Percentiles rank a stretch among this genome's conserved stretches.
Conservation (phyloP, 2,113 vertebrate genomes). For the Triplophysa rosa region DNA sequence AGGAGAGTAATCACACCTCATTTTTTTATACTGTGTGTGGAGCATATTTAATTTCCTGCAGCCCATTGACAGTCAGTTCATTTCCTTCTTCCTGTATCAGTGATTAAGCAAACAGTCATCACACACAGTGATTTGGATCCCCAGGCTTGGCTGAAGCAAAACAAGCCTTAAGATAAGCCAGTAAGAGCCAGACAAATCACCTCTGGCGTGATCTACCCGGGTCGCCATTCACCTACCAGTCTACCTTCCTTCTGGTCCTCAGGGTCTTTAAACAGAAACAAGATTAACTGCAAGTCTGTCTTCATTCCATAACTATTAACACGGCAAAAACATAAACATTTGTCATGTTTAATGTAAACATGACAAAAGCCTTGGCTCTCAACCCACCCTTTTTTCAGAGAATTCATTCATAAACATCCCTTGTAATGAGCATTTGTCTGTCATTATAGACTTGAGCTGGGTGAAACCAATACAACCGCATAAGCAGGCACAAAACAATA, state of each 20-base stretch:
- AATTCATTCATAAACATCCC: conserved; percentile 15
- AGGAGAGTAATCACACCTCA: background rate
- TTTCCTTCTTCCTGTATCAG: conserved; percentile 49
- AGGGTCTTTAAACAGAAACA: background rate
- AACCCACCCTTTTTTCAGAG: conserved; percentile 7
- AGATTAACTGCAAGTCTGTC: background rate
- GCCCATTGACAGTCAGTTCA: conserved; percentile 50
- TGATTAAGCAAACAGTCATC: conserved; percentile 52
- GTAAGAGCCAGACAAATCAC: background rate
- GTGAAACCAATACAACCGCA: conserved; percentile 29
- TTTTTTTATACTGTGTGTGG: conserved; percentile 11
- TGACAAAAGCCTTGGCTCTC: background rate
- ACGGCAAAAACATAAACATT: too few relatives aligned
- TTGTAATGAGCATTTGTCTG: conserved; percentile 24
- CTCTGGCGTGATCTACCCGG: background rate
- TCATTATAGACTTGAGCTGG: conserved; percentile 15
- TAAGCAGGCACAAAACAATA: conserved; percentile 4
- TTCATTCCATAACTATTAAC: background rate
- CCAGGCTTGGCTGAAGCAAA: background rate
- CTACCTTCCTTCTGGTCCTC: background rate
- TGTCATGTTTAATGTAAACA: too few relatives aligned
- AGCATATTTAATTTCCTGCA: conserved; percentile 62
- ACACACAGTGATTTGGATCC: conserved; percentile 25
- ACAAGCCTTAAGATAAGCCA: conserved; percentile 15
- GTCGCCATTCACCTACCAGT: background rate